Evolutionary conservation across 92 coral and sea anemone genomes (phyloP), one percentile per base, ranked within the genome.

Genomic region (Epizoanthus illoricatus): DNA sequence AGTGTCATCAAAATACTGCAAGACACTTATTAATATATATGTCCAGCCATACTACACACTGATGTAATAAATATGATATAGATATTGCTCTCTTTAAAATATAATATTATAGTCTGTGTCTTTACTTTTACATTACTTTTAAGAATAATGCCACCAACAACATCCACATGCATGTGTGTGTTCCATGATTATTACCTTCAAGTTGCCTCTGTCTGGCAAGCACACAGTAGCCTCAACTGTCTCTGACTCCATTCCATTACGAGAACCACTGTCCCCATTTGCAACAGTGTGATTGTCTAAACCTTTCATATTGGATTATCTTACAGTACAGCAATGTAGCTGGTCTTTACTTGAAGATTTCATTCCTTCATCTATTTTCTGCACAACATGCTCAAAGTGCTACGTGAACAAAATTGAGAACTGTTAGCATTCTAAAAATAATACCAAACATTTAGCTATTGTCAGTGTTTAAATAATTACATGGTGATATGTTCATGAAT

Each of bases 121-220:
- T 43, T 43, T 43, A 43, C 49, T 43, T 43, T 43, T 43, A 43
- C 5, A 43, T 43, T 45, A 45, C 6, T 5, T 45, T 45, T 45
- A 7, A 45, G 49, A 9, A 52, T 52, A 9, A 52, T 9, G 56
- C 2, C 36, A 28, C 36, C 36, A 28, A 28, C 36, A 28, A 28
- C 2, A 2, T 28, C 36, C 2, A 2, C 36, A 28, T 28, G 36
- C 36, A 28, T 28, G 36, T 1, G 36, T 28, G 36, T 28, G 36
- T 28, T 1, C 36, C 36, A 52, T 9, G 28, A 28, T 10, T 43
- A 42, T n/a, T 78, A 78, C 82, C 82, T 78, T 78, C 40, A 78
- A 40, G 82, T 78, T 78, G 36, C 82, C 82, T 62, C 82, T 63
- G 42, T 78, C 82, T 20, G 82, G 82, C 20, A 78, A 19, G 49